Percentiles rank a stretch among this genome's conserved stretches.
These are phyloP conservation scores for Ailurus styani DNA, from an alignment of 2,113 vertebrate species.

Conservation along the genomic window DNA sequence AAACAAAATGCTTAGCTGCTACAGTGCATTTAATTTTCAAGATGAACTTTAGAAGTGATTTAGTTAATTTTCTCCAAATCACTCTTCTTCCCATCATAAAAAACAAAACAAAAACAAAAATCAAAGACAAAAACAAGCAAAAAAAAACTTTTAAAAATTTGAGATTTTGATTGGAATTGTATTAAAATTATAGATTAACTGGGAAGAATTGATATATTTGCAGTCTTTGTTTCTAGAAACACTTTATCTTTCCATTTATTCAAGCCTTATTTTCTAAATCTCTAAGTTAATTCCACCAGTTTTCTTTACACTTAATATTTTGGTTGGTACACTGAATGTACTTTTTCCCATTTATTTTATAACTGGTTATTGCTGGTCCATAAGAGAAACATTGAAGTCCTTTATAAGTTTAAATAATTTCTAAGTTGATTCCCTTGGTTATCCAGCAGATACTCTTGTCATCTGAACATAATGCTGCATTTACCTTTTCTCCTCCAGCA, in stretches of 20 bases:
- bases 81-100: neutral
- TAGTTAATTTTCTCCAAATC: neutral
- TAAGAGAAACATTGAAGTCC: neutral
- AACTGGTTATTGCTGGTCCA: neutral
- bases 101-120: neutral
- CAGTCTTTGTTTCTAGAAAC: neutral
- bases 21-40: neutral
- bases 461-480: neutral
- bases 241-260: neutral
- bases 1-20: neutral
- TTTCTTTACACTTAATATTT: neutral
- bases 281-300: neutral
- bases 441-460: neutral
- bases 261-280: neutral
- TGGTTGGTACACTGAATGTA: neutral
- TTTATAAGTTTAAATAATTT: neutral
- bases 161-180: neutral
- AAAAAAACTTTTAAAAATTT: neutral
- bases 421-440: neutral
- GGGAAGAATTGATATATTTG: neutral
- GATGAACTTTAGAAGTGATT: neutral
- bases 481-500: neutral
- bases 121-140: neutral
- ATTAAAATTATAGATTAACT: neutral
- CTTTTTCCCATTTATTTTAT: neutral